Base-by-base conservation (phyloP, 2,797 vertebrate species). In the Falco biarmicus region DNA sequence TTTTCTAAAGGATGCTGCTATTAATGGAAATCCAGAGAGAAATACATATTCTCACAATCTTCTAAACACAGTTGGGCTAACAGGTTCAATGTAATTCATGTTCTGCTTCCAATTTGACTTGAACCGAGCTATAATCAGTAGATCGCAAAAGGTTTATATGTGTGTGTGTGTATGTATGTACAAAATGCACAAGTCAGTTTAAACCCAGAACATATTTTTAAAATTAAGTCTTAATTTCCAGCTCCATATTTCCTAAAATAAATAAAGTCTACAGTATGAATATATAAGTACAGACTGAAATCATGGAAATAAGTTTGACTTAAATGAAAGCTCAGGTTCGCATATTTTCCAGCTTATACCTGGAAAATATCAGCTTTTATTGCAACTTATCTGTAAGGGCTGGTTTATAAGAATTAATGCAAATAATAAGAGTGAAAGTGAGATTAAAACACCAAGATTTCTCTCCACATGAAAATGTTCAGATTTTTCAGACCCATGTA, bases 281-380 rank as follows among this genome's bases (percentile, higher is more conserved):
- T 95, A 91, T 87, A 16, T 87, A 95, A 92, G 73, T 92, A 60
- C 45, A 93, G 85, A 74, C n/a, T 92, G 93, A 97, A 96, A 95
- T 95, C 45, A 93, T 91, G 87, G 96, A 96, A 95, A 96, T 84
- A 94, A 81, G 7, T 94, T 95, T 94, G 84, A 92, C 64, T 93
- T 93, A 84, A 96, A 94, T 94, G 94, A 91, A 94, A 93, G 95
- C 19, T 95, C 95, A 97, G 95, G 94, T 97, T 98, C 66, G 7
- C 71, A 71, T 97, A 96, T 93, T 96, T 97, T 95, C 86, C 96
- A 93, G 73, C 54, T 94, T 92, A 97, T 98, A 98, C 97, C 98
- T 98, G 98, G 98, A 96, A 95, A 98, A 84, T 97, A 97, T 98
- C 97, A 98, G 94, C 90, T 95, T 97, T 98, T 98, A 97, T 94